Conservation (phyloP, 2,888 invertebrate species). For the Icerya purchasi region DNA sequence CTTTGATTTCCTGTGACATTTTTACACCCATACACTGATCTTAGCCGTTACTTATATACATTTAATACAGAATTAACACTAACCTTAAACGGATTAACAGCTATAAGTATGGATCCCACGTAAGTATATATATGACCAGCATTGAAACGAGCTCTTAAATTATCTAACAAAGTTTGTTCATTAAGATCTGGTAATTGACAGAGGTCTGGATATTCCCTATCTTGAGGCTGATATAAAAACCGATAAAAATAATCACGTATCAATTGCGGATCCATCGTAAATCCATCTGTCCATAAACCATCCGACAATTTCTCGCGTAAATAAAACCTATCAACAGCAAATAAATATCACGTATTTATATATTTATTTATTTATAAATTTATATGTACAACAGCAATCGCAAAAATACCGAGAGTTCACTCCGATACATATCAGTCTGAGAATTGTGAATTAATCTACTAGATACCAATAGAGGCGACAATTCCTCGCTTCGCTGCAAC, state of each 20-base stretch:
- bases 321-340: constrained; percentile 62
- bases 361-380: too few species aligned
- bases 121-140: constrained; percentile 91
- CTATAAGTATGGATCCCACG: constrained; percentile 84
- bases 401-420: too few species aligned
- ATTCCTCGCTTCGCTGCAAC: too few species aligned
- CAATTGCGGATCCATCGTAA: constrained; percentile 73
- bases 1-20: too few species aligned
- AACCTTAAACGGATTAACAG: constrained; percentile 69
- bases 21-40: too few species aligned
- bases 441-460: too few species aligned
- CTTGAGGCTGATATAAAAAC: constrained; percentile 76
- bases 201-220: constrained; percentile 84
- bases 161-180: constrained; percentile 77
- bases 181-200: constrained; percentile 89
- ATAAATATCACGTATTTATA: too few species aligned
- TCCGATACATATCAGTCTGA: too few species aligned
- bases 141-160: constrained; percentile 66
- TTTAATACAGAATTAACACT: neutral
- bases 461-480: too few species aligned
- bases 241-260: constrained; percentile 80
- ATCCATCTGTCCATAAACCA: constrained; percentile 67
- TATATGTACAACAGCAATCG: too few species aligned
- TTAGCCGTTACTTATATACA: too few species aligned
- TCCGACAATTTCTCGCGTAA: constrained; percentile 67